Evolutionary conservation across 2,113 vertebrate species (phyloP).

Genomic region (Terrapene triunguis): DNA sequence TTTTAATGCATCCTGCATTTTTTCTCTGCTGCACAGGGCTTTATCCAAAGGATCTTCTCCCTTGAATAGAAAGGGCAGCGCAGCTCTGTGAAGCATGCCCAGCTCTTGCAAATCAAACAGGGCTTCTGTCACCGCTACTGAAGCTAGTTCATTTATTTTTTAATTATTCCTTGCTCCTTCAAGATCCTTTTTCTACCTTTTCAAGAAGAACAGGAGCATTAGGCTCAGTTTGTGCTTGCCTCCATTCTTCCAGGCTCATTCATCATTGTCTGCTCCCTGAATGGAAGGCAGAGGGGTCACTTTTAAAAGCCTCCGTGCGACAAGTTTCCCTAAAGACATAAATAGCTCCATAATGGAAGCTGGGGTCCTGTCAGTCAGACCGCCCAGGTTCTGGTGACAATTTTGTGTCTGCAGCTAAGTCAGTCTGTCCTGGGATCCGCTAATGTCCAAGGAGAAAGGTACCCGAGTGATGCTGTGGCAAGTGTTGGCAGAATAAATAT

Average conservation of each 20-base stretch:
- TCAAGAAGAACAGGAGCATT: conserved; percentile 50
- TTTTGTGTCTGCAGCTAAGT: conserved; percentile 22
- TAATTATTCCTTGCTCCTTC: conserved; percentile 65
- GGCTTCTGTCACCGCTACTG: conserved; percentile 47
- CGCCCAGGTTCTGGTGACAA: conserved; percentile 6
- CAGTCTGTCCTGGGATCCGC: not conserved
- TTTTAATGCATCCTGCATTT: conserved; percentile 58
- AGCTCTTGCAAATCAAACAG: conserved; percentile 60
- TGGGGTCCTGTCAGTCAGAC: conserved; percentile 55
- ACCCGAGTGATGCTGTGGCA: not conserved
- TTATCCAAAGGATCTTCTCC: conserved; percentile 56
- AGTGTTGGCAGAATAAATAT: not conserved
- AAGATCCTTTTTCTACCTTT: conserved; percentile 59
- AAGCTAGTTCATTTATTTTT: conserved; percentile 53
- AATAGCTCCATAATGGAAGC: conserved; percentile 51
- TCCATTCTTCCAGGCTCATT: conserved; percentile 61
- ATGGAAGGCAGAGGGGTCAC: conserved; percentile 73
- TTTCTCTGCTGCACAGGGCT: conserved; percentile 24
- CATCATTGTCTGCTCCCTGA: conserved; percentile 72
- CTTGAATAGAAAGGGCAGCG: conserved; percentile 64
- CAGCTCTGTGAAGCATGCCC: conserved; percentile 39
- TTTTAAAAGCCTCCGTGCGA: conserved; percentile 61
- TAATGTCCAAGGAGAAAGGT: rapidly evolving
- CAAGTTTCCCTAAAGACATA: conserved; percentile 62
- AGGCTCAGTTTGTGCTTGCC: conserved; percentile 67